These are phyloP conservation scores for Junco hyemalis DNA, from an alignment of 2,113 vertebrate species.

Conservation along the genomic window DNA sequence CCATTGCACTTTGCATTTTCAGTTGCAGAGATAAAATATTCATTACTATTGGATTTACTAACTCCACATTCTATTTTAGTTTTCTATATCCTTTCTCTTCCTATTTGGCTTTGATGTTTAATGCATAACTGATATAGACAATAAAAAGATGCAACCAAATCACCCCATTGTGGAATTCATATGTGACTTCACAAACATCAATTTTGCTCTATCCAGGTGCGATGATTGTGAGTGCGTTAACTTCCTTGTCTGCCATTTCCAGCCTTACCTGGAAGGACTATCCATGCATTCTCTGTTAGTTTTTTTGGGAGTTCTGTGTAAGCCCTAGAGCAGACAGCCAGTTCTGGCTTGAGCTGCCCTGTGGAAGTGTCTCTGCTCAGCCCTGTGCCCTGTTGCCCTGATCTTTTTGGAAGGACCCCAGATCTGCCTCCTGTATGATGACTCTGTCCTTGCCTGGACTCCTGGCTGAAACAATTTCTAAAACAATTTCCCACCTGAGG, in stretches of 20 bases:
- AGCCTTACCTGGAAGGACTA: background rate
- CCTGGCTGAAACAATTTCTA: background rate
- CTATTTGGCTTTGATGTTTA: background rate
- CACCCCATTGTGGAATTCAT: background rate
- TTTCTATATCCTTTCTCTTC: background rate
- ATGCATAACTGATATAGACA: background rate
- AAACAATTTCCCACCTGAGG: background rate
- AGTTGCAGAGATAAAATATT: background rate
- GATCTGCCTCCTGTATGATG: background rate
- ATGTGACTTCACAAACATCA: background rate
- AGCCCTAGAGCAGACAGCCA: accelerated
- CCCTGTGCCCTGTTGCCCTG: background rate
- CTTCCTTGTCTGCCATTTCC: background rate
- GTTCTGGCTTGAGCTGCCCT: background rate
- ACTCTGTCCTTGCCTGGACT: background rate
- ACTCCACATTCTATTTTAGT: background rate
- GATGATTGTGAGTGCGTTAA: background rate
- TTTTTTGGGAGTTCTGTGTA: background rate
- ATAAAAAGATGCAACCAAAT: background rate
- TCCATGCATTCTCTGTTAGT: background rate
- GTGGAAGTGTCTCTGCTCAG: background rate
- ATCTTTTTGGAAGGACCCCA: background rate
- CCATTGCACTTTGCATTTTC: background rate
- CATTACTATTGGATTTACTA: background rate
- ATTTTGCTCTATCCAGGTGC: background rate